phyloP scores from a whole-genome alignment of 2,113 vertebrate species.

The Seriola aureovittata region DNA sequence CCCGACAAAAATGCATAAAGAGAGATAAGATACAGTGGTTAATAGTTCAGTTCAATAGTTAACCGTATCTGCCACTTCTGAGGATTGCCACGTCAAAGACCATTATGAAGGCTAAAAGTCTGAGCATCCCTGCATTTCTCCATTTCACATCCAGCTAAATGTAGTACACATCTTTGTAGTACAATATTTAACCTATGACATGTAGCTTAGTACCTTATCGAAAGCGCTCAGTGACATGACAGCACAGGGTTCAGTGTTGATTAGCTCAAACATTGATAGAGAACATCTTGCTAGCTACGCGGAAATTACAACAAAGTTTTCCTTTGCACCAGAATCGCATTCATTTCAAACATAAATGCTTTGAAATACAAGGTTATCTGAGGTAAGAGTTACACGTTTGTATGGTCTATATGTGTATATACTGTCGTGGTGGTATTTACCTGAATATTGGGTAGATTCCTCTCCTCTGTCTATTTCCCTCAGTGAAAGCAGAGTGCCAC shows the following conservation, averaged over 20 bases:
- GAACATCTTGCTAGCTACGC: conserved; percentile 59
- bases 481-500: conserved; percentile 82
- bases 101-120: conserved; percentile 61
- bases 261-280: conserved; percentile 7
- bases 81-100: conserved; percentile 85
- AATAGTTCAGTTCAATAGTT: neutral
- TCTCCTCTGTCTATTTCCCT: conserved; percentile 31
- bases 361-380: neutral
- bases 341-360: neutral
- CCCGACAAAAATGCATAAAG: neutral
- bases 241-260: neutral
- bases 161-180: neutral
- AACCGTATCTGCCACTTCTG: conserved; percentile 27
- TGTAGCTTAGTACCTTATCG: too few relatives aligned
- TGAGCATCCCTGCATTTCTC: conserved; percentile 27
- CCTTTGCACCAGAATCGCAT: neutral
- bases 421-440: conserved; percentile 58
- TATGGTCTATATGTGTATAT: neutral
- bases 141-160: neutral
- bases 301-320: conserved; percentile 70
- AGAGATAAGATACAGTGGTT: neutral
- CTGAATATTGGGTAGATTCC: conserved; percentile 65
- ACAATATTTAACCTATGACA: neutral
- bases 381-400: neutral
- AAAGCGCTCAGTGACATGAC: neutral